Percentiles rank a stretch among this genome's conserved stretches.
phyloP scores from a whole-genome alignment of 1,140 invertebrate species.

The Pseudomyrmex gracilis region DNA sequence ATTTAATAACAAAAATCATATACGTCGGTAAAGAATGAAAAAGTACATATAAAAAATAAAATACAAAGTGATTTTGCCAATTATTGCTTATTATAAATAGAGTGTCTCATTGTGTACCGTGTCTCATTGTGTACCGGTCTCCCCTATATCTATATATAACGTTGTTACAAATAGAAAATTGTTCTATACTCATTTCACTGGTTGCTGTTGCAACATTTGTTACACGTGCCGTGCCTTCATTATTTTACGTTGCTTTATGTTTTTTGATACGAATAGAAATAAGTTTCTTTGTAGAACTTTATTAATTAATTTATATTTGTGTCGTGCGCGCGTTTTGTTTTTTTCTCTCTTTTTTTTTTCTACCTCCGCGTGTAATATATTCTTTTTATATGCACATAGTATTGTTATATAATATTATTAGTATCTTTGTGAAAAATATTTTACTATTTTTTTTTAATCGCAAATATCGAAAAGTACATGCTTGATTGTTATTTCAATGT shows the following conservation, averaged over 20 bases:
- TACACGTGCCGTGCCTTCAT: not conserved
- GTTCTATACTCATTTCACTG: slow-evolving; percentile 13
- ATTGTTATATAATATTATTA: not conserved
- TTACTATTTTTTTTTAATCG: too few species aligned
- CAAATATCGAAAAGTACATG: too few species aligned
- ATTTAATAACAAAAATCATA: too few species aligned
- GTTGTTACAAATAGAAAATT: not conserved
- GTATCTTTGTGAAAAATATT: too few species aligned
- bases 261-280: not conserved
- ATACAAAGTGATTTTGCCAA: too few species aligned
- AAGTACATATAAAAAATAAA: too few species aligned
- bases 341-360: not conserved
- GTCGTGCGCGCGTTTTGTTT: not conserved
- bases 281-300: slow-evolving; percentile 9
- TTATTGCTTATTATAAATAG: too few species aligned
- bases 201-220: slow-evolving; percentile 4
- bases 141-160: slow-evolving; percentile 4
- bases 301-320: slow-evolving; percentile 21
- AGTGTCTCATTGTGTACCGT: too few species aligned
- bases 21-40: too few species aligned
- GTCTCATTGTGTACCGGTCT: too few species aligned
- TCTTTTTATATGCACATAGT: not conserved
- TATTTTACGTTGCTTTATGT: slow-evolving; percentile 4
- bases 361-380: not conserved
- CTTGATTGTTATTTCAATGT: too few species aligned